Percentiles rank a stretch among this genome's conserved stretches.
Evolutionary conservation across 2,113 vertebrate species (phyloP).

Genomic region (Gavialis gangeticus): DNA sequence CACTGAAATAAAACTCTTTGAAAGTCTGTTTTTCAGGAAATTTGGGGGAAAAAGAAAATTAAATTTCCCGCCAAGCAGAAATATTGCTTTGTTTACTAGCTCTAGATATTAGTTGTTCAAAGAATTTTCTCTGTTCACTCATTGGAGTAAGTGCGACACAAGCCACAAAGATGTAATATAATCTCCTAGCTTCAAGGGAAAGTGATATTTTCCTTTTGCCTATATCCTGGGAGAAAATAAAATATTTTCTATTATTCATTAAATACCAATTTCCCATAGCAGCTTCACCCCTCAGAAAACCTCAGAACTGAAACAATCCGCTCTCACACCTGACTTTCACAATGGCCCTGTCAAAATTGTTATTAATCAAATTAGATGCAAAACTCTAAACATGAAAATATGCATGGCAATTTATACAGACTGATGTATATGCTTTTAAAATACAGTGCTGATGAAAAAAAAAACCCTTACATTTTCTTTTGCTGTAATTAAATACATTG

Average conservation of each 20-base stretch:
- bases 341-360: constrained; percentile 8
- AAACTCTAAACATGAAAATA: constrained; percentile 18
- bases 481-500: constrained; percentile 62
- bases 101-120: neutral
- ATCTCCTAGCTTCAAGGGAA: neutral
- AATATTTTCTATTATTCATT: neutral
- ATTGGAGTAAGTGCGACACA: rapidly evolving
- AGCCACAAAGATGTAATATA: neutral
- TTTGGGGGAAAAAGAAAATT: too few species aligned
- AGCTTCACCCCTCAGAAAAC: neutral
- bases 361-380: constrained; percentile 55
- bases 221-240: neutral
- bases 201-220: neutral
- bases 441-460: constrained; percentile 12
- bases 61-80: too few species aligned
- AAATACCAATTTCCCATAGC: neutral
- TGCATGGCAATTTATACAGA: constrained; percentile 59
- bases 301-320: neutral
- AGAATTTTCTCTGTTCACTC: neutral
- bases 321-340: neutral
- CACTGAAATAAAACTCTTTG: too few species aligned
- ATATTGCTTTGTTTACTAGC: too few species aligned
- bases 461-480: constrained; percentile 31
- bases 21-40: too few species aligned
- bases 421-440: constrained; percentile 54